These are phyloP conservation scores for Hirundichthys speculiger DNA, from an alignment of 2,113 vertebrate genomes.

Conservation along the genomic window DNA sequence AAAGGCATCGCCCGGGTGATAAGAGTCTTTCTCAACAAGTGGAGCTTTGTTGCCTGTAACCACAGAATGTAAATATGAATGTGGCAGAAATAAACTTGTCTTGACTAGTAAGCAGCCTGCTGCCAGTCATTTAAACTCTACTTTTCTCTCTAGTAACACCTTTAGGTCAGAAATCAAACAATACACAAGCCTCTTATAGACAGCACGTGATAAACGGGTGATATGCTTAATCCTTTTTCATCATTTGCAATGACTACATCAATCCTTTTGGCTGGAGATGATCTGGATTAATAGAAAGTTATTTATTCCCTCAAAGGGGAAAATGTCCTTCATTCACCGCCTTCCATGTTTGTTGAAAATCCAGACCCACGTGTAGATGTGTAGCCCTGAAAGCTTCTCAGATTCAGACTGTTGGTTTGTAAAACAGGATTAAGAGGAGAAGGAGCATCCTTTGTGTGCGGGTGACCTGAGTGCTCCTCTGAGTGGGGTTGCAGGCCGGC, in stretches of 20 bases:
- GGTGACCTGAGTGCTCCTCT: conserved; percentile 37
- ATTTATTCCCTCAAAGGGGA: conserved; percentile 6
- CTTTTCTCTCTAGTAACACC: not conserved
- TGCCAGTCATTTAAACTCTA: conserved; percentile 6
- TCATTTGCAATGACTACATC: no score
- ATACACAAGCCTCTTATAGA: no score
- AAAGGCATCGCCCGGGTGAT: conserved; percentile 37
- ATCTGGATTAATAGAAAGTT: not conserved
- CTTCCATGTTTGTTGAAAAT: not conserved
- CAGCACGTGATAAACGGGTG: no score
- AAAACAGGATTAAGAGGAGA: conserved; percentile 3
- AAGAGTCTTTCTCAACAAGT: conserved; percentile 35
- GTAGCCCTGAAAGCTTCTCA: conserved; percentile 1
- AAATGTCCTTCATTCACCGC: no score
- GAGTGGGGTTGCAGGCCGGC: conserved; percentile 35
- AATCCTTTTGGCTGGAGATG: not conserved
- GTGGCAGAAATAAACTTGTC: conserved; percentile 23
- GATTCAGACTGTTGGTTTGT: conserved; percentile 23
- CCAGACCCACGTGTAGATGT: conserved; percentile 2
- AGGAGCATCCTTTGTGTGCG: conserved; percentile 17
- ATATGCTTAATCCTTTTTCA: no score
- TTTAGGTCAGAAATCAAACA: not conserved
- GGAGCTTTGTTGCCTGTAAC: conserved; percentile 33
- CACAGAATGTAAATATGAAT: conserved; percentile 29
- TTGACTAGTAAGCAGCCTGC: conserved; percentile 33